Percentiles rank a stretch among this genome's conserved stretches.
Conservation (phyloP, 1,140 invertebrate genomes). For the Anoplophora glabripennis region DNA sequence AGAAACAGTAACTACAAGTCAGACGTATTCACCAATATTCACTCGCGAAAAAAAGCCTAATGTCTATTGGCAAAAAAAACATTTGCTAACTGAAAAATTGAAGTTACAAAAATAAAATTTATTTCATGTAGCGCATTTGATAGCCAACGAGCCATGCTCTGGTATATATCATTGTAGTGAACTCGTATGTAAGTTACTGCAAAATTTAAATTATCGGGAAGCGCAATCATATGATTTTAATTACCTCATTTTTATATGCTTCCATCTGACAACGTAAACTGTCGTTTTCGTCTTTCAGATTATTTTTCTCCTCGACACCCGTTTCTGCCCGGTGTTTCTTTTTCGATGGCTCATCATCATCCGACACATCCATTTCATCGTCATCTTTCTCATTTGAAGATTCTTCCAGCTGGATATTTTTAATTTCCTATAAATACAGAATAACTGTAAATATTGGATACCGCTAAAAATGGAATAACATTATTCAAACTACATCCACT, state of each 20-base stretch:
- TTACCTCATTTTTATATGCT: constrained; percentile 89
- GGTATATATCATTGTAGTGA: too few relatives aligned
- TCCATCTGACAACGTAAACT: constrained; percentile 88
- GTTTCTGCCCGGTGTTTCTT: constrained; percentile 50
- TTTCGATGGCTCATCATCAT: constrained; percentile 61
- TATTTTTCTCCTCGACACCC: constrained; percentile 50
- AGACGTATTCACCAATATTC: too few relatives aligned
- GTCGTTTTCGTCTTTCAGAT: constrained; percentile 81
- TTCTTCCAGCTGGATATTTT: constrained; percentile 72
- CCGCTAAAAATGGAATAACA: background rate
- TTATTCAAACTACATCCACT: background rate
- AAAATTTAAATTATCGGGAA: too few relatives aligned
- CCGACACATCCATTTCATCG: constrained; percentile 80
- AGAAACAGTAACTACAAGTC: too few relatives aligned
- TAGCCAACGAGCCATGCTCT: too few relatives aligned
- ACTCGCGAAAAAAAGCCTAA: too few relatives aligned
- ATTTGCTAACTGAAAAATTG: too few relatives aligned
- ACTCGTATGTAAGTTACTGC: too few relatives aligned
- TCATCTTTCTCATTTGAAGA: constrained; percentile 65
- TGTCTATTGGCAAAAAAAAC: too few relatives aligned
- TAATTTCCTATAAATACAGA: constrained; percentile 65
- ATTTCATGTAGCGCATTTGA: too few relatives aligned
- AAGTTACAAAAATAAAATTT: too few relatives aligned
- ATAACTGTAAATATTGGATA: background rate
- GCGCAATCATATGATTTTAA: too few relatives aligned